These are phyloP conservation scores for Helicoverpa armigera DNA, from an alignment of 1,140 invertebrate genomes.

Conservation along the genomic window DNA sequence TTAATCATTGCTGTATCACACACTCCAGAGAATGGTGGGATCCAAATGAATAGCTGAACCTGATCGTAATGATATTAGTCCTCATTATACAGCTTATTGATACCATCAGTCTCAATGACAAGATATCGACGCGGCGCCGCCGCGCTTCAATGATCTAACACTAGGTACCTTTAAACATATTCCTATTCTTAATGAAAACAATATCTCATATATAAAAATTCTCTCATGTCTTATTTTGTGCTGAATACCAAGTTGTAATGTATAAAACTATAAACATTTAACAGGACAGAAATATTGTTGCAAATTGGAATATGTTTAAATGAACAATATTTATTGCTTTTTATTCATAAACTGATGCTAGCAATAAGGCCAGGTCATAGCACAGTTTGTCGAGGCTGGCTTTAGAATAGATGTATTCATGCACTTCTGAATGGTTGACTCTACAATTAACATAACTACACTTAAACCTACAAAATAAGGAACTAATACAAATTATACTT, in stretches of 20 bases:
- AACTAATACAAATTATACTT: conserved; percentile 83
- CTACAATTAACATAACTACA: conserved; percentile 63
- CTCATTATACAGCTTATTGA: conserved; percentile 66
- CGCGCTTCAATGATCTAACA: conserved; percentile 62
- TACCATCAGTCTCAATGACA: conserved; percentile 76
- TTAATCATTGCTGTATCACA: conserved; percentile 55
- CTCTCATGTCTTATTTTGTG: conserved; percentile 64
- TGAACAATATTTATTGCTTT: conserved; percentile 70
- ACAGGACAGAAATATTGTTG: conserved; percentile 51
- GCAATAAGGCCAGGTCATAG: conserved; percentile 69
- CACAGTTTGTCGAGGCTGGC: conserved; percentile 49
- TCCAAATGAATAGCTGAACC: conserved; percentile 48
- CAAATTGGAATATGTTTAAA: conserved; percentile 55
- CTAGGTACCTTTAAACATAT: conserved; percentile 65
- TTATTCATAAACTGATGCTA: conserved; percentile 71
- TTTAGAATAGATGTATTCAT: conserved; percentile 49
- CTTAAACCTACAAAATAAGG: conserved; percentile 81
- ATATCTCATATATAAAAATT: conserved; percentile 59
- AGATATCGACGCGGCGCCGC: conserved; percentile 67
- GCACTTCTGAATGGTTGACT: conserved; percentile 53
- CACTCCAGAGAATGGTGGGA: conserved; percentile 54
- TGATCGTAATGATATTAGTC: conserved; percentile 47
- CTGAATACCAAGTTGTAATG: conserved; percentile 54
- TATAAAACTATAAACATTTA: conserved; percentile 53
- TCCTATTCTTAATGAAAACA: conserved; percentile 61